Conservation (phyloP, 53 echinoderm and acorn worm genomes). For the Echinarachnius parma region DNA sequence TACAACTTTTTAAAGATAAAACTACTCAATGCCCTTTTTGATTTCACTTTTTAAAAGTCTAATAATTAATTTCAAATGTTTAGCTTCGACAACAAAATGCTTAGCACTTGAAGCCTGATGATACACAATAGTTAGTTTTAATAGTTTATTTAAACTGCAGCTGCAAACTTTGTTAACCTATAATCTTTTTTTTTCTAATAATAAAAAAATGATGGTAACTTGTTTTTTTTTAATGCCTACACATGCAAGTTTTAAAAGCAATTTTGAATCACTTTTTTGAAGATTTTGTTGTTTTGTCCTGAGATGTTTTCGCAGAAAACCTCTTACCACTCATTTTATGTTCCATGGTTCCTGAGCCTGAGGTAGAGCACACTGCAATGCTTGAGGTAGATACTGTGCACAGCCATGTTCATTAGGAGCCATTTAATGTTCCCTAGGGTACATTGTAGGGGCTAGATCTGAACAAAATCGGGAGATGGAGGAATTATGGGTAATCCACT, state of each 20-base stretch:
- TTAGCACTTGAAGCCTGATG: constrained; percentile 42
- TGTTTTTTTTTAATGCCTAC: too few species aligned
- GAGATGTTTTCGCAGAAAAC: constrained; percentile 35
- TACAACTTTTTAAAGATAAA: too few species aligned
- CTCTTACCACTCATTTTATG: constrained; percentile 9
- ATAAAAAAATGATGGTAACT: too few species aligned
- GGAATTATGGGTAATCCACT: too few species aligned
- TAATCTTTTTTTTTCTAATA: too few species aligned
- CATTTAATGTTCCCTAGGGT: not conserved
- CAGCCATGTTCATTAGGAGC: constrained; percentile 32
- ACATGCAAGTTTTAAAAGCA: constrained; percentile 50
- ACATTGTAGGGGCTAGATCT: not conserved
- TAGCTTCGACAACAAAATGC: constrained; percentile 47
- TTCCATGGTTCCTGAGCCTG: too few species aligned
- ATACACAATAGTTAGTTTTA: too few species aligned
- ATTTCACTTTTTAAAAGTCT: not conserved
- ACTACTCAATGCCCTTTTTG: too few species aligned
- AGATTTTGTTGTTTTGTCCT: constrained; percentile 9
- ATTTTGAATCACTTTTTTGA: constrained; percentile 40
- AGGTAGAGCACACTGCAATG: constrained; percentile 47
- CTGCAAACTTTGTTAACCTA: too few species aligned
- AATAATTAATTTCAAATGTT: too few species aligned
- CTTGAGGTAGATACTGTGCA: constrained; percentile 46
- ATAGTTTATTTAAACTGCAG: constrained; percentile 33
- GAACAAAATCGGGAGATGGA: not conserved